Percentiles rank a stretch among this genome's conserved stretches.
Evolutionary conservation across 2,797 vertebrate species (phyloP).

Genomic region (Pristis pectinata): DNA sequence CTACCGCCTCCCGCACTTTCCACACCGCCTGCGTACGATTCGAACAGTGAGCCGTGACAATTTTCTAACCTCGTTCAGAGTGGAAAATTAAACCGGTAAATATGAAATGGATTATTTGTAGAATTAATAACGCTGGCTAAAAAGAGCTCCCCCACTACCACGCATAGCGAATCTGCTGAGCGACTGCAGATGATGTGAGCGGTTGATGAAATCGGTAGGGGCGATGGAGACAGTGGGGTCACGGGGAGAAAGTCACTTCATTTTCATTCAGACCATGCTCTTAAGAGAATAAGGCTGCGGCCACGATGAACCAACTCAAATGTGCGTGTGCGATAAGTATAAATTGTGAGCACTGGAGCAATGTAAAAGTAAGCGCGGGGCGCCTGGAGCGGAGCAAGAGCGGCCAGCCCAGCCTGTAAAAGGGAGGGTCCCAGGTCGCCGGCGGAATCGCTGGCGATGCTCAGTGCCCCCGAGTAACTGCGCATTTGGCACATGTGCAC

Average conservation of each 20-base stretch:
- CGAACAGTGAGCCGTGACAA: too few relatives aligned
- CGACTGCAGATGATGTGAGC: not conserved
- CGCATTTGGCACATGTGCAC: not conserved
- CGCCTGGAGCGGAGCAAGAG: not conserved
- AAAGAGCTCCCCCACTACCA: not conserved
- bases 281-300: too few relatives aligned
- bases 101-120: not conserved
- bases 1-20: not conserved
- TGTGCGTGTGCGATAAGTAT: not conserved
- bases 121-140: not conserved
- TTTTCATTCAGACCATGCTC: too few relatives aligned
- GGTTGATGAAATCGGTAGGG: not conserved
- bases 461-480: not conserved
- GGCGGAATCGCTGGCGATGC: not conserved
- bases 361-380: not conserved
- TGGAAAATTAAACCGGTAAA: not conserved
- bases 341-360: not conserved
- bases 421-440: not conserved
- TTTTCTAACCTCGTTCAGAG: not conserved
- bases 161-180: not conserved
- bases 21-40: not conserved
- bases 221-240: not conserved
- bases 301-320: not conserved
- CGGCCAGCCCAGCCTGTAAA: not conserved
- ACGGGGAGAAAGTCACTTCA: not conserved